Evolutionary conservation across 2,113 vertebrate genomes (phyloP).

Genomic region (Etheostoma cragini): DNA sequence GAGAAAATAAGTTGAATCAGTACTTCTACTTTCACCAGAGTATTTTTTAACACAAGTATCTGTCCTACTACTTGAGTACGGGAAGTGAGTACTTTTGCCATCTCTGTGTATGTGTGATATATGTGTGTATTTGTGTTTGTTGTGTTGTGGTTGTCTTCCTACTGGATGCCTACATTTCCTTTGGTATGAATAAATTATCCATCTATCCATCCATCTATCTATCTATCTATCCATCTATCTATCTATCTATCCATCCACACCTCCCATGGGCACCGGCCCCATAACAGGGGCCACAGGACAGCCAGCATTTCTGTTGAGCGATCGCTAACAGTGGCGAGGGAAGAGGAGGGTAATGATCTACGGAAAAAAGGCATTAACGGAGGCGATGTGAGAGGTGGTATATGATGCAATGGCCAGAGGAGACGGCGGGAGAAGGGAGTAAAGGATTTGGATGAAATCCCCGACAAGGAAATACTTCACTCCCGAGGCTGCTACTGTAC

Average conservation of each 20-base stretch:
- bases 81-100: too few relatives aligned
- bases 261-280: conserved; percentile 57
- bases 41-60: too few relatives aligned
- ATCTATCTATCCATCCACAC: not conserved
- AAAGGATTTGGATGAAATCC: conserved; percentile 67
- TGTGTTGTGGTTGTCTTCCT: too few relatives aligned
- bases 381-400: conserved; percentile 63
- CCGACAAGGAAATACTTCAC: conserved; percentile 50
- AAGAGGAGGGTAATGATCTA: conserved; percentile 79
- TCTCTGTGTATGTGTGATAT: too few relatives aligned
- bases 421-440: conserved; percentile 61
- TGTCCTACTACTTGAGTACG: too few relatives aligned
- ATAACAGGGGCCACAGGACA: conserved; percentile 46
- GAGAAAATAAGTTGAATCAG: too few relatives aligned
- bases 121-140: too few relatives aligned
- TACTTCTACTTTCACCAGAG: too few relatives aligned
- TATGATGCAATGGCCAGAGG: conserved; percentile 54
- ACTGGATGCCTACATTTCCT: too few relatives aligned
- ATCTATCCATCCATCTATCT: too few relatives aligned
- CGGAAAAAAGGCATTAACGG: conserved; percentile 74
- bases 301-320: conserved; percentile 70
- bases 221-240: too few relatives aligned
- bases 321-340: conserved; percentile 66
- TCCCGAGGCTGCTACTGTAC: conserved; percentile 30
- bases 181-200: too few relatives aligned